phyloP scores from a whole-genome alignment of 2,797 vertebrate species.

The Apodemus agrarius region DNA sequence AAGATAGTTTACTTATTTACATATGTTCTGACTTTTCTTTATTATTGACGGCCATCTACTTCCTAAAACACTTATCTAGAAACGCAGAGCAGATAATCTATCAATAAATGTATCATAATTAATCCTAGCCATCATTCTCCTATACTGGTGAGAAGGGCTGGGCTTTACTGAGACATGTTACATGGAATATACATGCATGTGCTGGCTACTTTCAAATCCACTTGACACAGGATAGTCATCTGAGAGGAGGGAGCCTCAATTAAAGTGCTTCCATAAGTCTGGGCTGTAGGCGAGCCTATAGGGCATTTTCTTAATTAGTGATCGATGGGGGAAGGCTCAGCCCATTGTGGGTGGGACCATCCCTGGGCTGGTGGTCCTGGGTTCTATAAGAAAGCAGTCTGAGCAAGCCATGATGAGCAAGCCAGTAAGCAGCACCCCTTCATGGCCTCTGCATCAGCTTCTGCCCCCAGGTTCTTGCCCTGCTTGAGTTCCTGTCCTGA shows the following conservation, averaged over 20 bases:
- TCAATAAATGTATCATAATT: neutral
- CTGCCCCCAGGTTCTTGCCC: neutral
- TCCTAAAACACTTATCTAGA: neutral
- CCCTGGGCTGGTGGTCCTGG: neutral
- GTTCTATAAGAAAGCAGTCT: neutral
- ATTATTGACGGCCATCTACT: neutral
- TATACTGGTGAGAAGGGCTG: neutral
- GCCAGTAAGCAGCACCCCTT: neutral
- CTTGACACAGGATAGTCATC: too few relatives aligned
- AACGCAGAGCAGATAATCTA: neutral
- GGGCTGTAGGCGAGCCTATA: too few relatives aligned
- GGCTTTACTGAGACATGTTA: too few relatives aligned
- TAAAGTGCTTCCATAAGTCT: too few relatives aligned
- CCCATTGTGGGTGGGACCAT: too few relatives aligned
- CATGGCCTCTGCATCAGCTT: neutral
- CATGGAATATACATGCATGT: too few relatives aligned
- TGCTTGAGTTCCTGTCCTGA: neutral
- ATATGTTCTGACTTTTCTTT: conserved; percentile 24
- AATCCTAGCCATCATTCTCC: neutral
- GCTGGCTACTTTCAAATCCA: too few relatives aligned
- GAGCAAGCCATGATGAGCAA: neutral
- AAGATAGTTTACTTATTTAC: conserved; percentile 21
- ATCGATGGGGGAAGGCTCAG: too few relatives aligned
- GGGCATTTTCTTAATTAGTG: neutral
- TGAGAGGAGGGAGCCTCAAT: too few relatives aligned